phyloP scores from a whole-genome alignment of 2,113 vertebrate species.

The Sminthopsis crassicaudata region DNA sequence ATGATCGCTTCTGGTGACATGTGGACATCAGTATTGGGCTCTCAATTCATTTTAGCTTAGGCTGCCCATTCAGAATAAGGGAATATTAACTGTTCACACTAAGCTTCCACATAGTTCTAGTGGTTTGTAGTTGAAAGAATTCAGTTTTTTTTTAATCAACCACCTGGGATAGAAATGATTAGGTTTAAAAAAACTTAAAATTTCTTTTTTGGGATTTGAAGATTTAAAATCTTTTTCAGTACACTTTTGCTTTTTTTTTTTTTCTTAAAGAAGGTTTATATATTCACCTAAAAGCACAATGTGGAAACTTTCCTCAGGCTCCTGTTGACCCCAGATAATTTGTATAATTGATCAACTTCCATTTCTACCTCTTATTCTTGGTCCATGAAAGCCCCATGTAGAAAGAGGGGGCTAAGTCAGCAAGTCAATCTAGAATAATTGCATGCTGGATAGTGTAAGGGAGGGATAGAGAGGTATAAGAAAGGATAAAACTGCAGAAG shows the following conservation, averaged over 20 bases:
- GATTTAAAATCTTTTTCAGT: slow-evolving; percentile 31
- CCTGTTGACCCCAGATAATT: slow-evolving; percentile 50
- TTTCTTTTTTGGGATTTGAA: slow-evolving; percentile 23
- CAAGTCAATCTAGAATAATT: slow-evolving; percentile 41
- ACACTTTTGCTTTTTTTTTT: slow-evolving; percentile 6
- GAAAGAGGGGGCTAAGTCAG: slow-evolving; percentile 68
- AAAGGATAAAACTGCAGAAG: slow-evolving; percentile 54
- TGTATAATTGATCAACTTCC: slow-evolving; percentile 58
- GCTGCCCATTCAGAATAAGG: slow-evolving; percentile 46
- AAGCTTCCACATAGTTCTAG: slow-evolving; percentile 47
- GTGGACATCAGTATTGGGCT: slow-evolving; percentile 64
- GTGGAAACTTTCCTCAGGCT: slow-evolving; percentile 48
- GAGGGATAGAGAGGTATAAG: slow-evolving; percentile 46
- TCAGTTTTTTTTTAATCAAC: slow-evolving; percentile 14
- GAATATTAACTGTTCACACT: slow-evolving; percentile 62
- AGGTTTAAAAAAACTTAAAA: slow-evolving; percentile 46
- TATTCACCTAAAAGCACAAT: slow-evolving; percentile 37
- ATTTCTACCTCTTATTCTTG: slow-evolving; percentile 37
- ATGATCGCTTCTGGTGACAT: slow-evolving; percentile 74
- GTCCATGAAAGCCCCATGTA: slow-evolving; percentile 56
- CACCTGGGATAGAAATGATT: slow-evolving; percentile 33
- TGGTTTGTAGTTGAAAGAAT: slow-evolving; percentile 36
- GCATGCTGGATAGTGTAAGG: slow-evolving; percentile 35
- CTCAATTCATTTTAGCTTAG: slow-evolving; percentile 68
- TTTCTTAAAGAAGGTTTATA: slow-evolving; percentile 40